Evolutionary conservation across 2,797 vertebrate species (phyloP).

Genomic region (Anguilla megastoma): DNA sequence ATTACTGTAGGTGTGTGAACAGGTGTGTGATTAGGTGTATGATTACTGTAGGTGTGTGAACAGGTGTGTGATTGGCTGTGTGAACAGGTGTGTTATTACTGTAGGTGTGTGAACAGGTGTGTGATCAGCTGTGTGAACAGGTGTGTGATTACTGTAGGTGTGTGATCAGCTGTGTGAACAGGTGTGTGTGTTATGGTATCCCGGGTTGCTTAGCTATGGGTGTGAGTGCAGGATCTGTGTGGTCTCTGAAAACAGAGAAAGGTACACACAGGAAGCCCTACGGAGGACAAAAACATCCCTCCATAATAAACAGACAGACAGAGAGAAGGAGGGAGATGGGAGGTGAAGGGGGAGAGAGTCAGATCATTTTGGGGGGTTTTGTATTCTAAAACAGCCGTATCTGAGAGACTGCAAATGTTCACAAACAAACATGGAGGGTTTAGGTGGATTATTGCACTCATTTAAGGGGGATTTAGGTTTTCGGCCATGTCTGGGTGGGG

Average conservation of each 20-base stretch:
- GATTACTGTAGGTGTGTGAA: background rate
- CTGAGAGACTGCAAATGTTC: background rate
- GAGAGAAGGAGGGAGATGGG: background rate
- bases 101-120: background rate
- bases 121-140: background rate
- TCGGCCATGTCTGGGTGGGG: constrained; percentile 21
- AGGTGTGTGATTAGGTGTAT: background rate
- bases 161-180: background rate
- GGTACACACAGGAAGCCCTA: background rate
- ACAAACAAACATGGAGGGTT: background rate
- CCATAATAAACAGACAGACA: background rate
- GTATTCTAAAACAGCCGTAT: background rate
- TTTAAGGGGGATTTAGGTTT: background rate
- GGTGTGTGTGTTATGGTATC: background rate
- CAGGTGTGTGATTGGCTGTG: background rate
- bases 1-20: background rate
- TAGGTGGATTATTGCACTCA: background rate
- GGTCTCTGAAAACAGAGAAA: background rate
- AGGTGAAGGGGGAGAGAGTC: background rate
- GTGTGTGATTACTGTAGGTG: background rate
- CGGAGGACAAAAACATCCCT: background rate
- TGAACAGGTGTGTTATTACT: background rate
- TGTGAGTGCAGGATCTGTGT: background rate
- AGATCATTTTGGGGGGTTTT: background rate
- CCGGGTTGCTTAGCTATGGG: background rate